These are phyloP conservation scores for Cydia amplana DNA, from an alignment of 1,140 invertebrate species.

Conservation along the genomic window DNA sequence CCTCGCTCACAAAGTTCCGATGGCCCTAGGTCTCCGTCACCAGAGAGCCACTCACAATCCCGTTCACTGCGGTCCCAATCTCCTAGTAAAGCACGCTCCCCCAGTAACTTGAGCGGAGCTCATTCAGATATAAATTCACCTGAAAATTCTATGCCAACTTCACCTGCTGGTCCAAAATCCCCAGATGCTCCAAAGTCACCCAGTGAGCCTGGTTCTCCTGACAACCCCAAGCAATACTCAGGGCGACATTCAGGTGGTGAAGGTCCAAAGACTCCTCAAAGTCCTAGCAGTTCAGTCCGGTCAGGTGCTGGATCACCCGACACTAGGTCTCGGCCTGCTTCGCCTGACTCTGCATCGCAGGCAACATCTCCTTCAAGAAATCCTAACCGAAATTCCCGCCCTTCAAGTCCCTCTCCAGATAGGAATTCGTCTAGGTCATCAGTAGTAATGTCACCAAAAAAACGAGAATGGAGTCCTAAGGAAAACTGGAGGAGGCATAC, in stretches of 20 bases:
- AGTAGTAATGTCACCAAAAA: constrained; percentile 44
- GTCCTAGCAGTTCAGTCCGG: constrained; percentile 55
- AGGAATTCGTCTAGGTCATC: constrained; percentile 46
- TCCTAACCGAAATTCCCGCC: constrained; percentile 54
- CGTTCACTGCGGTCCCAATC: constrained; percentile 41
- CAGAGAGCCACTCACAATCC: constrained; percentile 36
- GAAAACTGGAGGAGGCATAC: constrained; percentile 70
- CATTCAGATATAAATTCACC: constrained; percentile 74
- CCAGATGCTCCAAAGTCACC: constrained; percentile 63
- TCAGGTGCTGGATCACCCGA: constrained; percentile 51
- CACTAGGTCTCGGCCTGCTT: constrained; percentile 5
- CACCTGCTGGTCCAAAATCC: constrained; percentile 61
- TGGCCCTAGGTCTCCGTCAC: constrained; percentile 43
- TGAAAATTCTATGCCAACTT: constrained; percentile 65
- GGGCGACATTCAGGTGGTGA: constrained; percentile 43
- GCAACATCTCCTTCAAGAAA: constrained; percentile 31
- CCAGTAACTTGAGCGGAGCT: constrained; percentile 65
- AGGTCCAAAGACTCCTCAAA: constrained; percentile 61
- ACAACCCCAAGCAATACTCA: constrained; percentile 51
- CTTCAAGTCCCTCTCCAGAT: constrained; percentile 62
- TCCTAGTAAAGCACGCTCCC: constrained; percentile 49
- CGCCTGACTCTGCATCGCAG: constrained; percentile 20
- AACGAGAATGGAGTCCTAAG: constrained; percentile 70
- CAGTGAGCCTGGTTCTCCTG: constrained; percentile 64
- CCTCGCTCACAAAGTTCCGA: constrained; percentile 48